These are phyloP conservation scores for Rissa tridactyla DNA, from an alignment of 2,113 vertebrate genomes.

Conservation along the genomic window DNA sequence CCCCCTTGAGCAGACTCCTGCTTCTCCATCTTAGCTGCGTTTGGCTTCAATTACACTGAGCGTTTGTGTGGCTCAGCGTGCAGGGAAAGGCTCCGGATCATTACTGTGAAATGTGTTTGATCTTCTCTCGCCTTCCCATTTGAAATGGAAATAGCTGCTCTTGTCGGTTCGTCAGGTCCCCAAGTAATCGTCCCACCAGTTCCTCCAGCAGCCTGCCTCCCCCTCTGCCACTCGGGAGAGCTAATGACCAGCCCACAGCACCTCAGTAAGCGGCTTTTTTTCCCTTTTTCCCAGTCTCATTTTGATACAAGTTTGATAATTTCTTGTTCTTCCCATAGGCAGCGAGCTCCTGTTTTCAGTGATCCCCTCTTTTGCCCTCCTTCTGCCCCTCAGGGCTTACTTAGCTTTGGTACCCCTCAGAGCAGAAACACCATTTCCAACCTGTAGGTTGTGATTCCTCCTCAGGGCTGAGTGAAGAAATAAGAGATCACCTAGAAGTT, in stretches of 20 bases:
- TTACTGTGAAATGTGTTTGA: conserved; percentile 65
- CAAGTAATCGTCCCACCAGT: conserved; percentile 39
- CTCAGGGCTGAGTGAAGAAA: not conserved
- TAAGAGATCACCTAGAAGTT: not conserved
- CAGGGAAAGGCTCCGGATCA: conserved; percentile 23
- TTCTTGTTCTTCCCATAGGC: not conserved
- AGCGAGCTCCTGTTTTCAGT: not conserved
- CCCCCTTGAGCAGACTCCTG: conserved; percentile 22
- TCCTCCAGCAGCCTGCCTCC: not conserved
- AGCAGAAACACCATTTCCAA: not conserved
- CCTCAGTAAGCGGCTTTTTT: not conserved
- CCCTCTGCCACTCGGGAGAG: not conserved
- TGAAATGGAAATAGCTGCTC: conserved; percentile 74
- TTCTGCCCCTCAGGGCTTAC: not conserved
- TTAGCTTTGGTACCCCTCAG: not conserved
- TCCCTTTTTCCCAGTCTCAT: not conserved
- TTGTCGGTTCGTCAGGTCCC: conserved; percentile 65
- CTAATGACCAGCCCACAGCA: conserved; percentile 8
- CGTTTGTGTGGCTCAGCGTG: conserved; percentile 22
- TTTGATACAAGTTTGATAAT: not conserved
- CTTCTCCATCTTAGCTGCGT: not conserved
- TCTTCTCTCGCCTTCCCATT: conserved; percentile 60
- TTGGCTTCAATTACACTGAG: conserved; percentile 53
- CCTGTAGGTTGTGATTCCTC: not conserved
- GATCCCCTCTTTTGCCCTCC: not conserved